A percentile compares a stretch with the other conserved stretches of the same genome.
phyloP scores from a whole-genome alignment of 2,888 invertebrate species.

The Crocallis elinguaria region DNA sequence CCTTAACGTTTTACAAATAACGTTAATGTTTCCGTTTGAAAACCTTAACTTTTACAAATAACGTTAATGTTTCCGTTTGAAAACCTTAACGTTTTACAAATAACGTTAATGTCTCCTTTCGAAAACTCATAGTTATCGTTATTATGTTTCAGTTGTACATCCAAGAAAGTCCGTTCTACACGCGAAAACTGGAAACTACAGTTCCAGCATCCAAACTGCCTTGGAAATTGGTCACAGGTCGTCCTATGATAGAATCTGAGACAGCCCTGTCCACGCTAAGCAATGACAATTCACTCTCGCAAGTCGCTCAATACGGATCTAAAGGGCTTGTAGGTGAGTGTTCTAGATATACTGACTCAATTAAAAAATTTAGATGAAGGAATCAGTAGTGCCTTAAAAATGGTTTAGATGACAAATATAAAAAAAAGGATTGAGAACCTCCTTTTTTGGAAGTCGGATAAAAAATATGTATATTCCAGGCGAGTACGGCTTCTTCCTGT shows the following conservation, averaged over 20 bases:
- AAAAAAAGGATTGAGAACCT: not conserved
- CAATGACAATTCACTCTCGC: slow-evolving; percentile 85
- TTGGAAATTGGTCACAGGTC: slow-evolving; percentile 89
- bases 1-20: too few species aligned
- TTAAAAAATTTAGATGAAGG: too few species aligned
- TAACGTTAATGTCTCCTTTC: too few species aligned
- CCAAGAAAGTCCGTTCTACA: slow-evolving; percentile 82
- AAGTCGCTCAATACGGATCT: slow-evolving; percentile 90
- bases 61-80: too few species aligned
- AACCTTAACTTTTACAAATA: too few species aligned
- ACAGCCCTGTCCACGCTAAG: slow-evolving; percentile 66
- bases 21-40: too few species aligned
- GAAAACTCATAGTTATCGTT: too few species aligned
- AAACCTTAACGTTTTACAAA: too few species aligned
- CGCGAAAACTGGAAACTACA: slow-evolving; percentile 59
- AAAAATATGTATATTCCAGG: slow-evolving; percentile 62
- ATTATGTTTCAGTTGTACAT: slow-evolving; percentile 85
- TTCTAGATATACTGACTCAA: too few species aligned
- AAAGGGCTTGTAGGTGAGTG: slow-evolving; percentile 87
- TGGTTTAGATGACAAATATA: not conserved
- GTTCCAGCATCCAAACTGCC: slow-evolving; percentile 75
- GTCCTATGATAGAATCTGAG: slow-evolving; percentile 68
- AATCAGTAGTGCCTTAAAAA: too few species aligned
- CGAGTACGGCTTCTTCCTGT: slow-evolving; percentile 91
- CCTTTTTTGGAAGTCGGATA: too few species aligned